phyloP scores from a whole-genome alignment of 2,797 vertebrate species.

The Crypturellus tataupa region DNA sequence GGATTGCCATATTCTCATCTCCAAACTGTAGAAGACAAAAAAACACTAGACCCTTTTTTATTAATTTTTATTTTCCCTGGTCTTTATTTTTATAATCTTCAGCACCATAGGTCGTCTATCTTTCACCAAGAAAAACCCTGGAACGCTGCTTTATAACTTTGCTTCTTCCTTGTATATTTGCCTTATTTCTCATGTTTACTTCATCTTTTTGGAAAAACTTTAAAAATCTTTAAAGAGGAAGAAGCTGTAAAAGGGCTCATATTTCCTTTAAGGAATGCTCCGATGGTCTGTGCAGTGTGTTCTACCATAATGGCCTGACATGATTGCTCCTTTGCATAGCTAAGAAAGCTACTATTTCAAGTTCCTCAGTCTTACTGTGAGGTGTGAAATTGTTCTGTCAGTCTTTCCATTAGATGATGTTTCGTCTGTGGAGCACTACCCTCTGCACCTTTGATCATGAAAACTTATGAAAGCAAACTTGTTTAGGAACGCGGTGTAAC shows the following conservation, averaged over 20 bases:
- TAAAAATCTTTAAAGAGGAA: background rate
- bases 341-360: background rate
- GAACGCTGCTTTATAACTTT: background rate
- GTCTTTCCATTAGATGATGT: rapidly evolving
- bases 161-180: background rate
- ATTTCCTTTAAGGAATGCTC: background rate
- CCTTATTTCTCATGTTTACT: background rate
- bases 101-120: background rate
- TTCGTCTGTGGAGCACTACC: rapidly evolving
- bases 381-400: background rate
- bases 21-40: background rate
- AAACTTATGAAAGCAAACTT: background rate
- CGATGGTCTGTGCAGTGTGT: background rate
- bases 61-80: too few species aligned
- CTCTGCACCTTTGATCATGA: background rate
- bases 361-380: rapidly evolving
- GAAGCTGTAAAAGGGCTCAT: background rate
- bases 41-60: background rate
- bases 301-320: background rate
- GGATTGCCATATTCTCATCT: too few species aligned
- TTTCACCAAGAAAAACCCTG: background rate
- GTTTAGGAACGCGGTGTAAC: rapidly evolving
- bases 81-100: background rate
- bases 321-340: background rate
- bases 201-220: background rate